These are phyloP conservation scores for Halotydeus destructor DNA, from an alignment of 1,140 invertebrate genomes.

Conservation along the genomic window DNA sequence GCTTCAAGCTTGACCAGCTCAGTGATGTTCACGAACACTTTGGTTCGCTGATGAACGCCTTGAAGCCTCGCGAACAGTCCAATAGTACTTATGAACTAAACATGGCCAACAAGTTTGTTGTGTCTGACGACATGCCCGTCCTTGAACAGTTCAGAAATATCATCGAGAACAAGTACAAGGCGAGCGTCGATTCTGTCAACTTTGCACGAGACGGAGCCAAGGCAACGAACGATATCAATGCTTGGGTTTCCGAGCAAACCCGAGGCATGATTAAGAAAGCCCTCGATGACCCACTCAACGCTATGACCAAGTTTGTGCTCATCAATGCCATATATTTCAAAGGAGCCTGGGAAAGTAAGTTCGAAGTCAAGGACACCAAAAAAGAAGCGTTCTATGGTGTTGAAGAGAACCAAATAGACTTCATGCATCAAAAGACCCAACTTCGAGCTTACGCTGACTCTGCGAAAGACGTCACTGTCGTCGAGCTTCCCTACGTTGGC, in stretches of 20 bases:
- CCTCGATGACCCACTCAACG: constrained; percentile 31
- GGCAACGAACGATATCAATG: constrained; percentile 41
- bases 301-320: constrained; percentile 37
- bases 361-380: constrained; percentile 35
- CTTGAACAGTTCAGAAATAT: no score
- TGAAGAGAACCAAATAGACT: background rate
- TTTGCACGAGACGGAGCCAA: constrained; percentile 36
- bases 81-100: no score
- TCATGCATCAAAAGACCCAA: background rate
- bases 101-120: no score
- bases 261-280: constrained; percentile 45
- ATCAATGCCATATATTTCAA: constrained; percentile 72
- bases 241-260: constrained; percentile 52
- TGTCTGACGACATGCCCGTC: no score
- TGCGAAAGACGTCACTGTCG: constrained; percentile 25
- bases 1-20: no score
- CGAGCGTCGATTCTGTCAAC: no score
- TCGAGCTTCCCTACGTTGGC: constrained; percentile 33
- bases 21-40: no score
- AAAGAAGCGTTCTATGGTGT: constrained; percentile 38
- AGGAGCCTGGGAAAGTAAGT: constrained; percentile 48
- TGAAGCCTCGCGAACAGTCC: no score
- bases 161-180: no score
- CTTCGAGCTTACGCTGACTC: background rate
- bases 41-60: no score